Conservation (phyloP, 1,140 invertebrate genomes). For the Campoletis sonorensis region DNA sequence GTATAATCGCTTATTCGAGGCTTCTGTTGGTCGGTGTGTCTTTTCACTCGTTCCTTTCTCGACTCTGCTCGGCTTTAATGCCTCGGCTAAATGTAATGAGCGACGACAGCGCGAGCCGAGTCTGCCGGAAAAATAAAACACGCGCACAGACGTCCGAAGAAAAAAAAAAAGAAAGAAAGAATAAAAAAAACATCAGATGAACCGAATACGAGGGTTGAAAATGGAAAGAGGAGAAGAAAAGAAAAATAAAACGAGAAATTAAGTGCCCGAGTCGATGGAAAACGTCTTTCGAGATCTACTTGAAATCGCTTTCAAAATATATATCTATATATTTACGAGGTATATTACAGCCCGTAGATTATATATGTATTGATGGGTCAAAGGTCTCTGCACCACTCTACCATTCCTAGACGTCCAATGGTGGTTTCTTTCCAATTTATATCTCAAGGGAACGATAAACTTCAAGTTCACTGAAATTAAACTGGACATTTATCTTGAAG, state of each 20-base stretch:
- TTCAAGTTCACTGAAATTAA: constrained; percentile 71
- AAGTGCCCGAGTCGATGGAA: constrained; percentile 26
- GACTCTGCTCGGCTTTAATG: constrained; percentile 4
- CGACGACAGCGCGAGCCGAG: constrained; percentile 24
- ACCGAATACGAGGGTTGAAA: constrained; percentile 43
- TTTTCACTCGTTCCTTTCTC: constrained; percentile 1
- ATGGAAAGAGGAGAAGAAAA: constrained; percentile 48
- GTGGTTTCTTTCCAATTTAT: neutral
- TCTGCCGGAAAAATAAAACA: constrained; percentile 58
- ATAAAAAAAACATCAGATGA: constrained; percentile 29
- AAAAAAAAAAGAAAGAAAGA: too few relatives aligned
- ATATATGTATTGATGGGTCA: constrained; percentile 7
- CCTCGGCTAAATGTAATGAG: constrained; percentile 43
- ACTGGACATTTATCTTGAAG: constrained; percentile 62
- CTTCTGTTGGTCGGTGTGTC: constrained; percentile 65
- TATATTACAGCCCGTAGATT: constrained; percentile 7
- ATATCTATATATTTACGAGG: neutral
- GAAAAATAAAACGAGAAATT: constrained; percentile 34
- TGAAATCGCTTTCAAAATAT: neutral
- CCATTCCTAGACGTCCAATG: neutral
- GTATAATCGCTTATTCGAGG: constrained; percentile 76
- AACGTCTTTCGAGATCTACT: constrained; percentile 32
- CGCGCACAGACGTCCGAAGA: constrained; percentile 42
- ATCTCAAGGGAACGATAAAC: constrained; percentile 67
- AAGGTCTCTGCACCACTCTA: neutral